These are phyloP conservation scores for Motacilla alba DNA, from an alignment of 2,113 vertebrate genomes.

Conservation along the genomic window DNA sequence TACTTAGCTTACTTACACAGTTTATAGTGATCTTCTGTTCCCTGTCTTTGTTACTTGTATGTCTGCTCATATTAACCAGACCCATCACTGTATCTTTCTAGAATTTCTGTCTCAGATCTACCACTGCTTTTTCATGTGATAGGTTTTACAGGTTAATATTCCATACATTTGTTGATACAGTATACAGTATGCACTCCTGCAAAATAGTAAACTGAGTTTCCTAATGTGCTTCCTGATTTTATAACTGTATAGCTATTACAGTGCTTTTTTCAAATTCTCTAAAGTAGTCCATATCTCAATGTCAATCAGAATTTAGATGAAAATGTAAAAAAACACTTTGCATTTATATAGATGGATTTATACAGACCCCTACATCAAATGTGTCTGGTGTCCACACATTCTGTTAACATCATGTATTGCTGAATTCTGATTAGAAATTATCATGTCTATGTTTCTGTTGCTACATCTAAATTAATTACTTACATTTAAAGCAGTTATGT, in stretches of 20 bases:
- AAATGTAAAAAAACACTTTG: background rate
- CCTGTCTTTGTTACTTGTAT: background rate
- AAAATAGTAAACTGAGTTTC: background rate
- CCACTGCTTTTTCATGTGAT: background rate
- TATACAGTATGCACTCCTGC: background rate
- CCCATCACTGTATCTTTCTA: background rate
- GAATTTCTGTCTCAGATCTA: background rate
- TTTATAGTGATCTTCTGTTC: conserved; percentile 1
- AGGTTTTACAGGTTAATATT: background rate
- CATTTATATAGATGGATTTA: background rate
- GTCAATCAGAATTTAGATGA: background rate
- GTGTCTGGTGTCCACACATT: background rate
- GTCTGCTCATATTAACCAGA: background rate
- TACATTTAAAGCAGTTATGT: background rate
- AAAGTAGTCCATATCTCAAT: background rate
- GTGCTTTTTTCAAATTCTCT: background rate
- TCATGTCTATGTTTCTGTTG: background rate
- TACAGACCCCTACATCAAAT: background rate
- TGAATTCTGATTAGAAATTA: background rate
- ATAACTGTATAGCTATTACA: background rate
- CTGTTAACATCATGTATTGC: background rate
- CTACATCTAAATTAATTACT: background rate
- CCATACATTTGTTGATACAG: background rate
- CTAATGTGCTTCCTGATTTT: background rate
- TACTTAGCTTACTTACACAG: background rate